phyloP scores from a whole-genome alignment of 1,140 invertebrate genomes.

The Wasmannia auropunctata region DNA sequence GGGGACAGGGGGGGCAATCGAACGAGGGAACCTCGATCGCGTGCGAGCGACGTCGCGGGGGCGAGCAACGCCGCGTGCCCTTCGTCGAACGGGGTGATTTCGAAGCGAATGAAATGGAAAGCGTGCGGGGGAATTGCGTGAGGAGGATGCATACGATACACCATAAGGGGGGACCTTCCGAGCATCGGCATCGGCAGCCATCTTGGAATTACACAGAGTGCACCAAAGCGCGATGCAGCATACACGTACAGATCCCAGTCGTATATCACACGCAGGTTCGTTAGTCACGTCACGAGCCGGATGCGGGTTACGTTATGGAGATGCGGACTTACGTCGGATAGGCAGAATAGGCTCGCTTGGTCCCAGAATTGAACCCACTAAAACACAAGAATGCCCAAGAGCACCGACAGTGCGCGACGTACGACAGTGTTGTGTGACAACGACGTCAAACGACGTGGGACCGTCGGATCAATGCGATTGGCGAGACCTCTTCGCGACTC shows the following conservation, averaged over 20 bases:
- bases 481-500: slow-evolving; percentile 64
- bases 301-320: not conserved
- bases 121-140: slow-evolving; percentile 19
- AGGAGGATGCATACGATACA: slow-evolving; percentile 55
- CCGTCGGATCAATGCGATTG: slow-evolving; percentile 82
- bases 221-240: slow-evolving; percentile 62
- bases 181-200: slow-evolving; percentile 77
- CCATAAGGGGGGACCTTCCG: slow-evolving; percentile 76
- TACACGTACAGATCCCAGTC: slow-evolving; percentile 72
- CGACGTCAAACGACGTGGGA: slow-evolving; percentile 77
- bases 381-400: slow-evolving; percentile 71
- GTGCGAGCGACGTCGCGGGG: not conserved
- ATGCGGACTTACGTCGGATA: slow-evolving; percentile 77
- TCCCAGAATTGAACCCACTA: slow-evolving; percentile 75
- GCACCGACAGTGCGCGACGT: slow-evolving; percentile 72
- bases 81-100: not conserved
- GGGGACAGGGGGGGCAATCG: slow-evolving; percentile 1
- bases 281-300: slow-evolving; percentile 36
- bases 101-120: slow-evolving; percentile 16
- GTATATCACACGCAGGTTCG: not conserved
- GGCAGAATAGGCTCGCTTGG: slow-evolving; percentile 72
- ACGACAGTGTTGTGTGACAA: slow-evolving; percentile 79
- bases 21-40: not conserved
- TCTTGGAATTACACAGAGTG: slow-evolving; percentile 76
- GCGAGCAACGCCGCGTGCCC: not conserved